These are phyloP conservation scores for Philotrypesis tridentata DNA, from an alignment of 1,140 invertebrate genomes.

Conservation along the genomic window DNA sequence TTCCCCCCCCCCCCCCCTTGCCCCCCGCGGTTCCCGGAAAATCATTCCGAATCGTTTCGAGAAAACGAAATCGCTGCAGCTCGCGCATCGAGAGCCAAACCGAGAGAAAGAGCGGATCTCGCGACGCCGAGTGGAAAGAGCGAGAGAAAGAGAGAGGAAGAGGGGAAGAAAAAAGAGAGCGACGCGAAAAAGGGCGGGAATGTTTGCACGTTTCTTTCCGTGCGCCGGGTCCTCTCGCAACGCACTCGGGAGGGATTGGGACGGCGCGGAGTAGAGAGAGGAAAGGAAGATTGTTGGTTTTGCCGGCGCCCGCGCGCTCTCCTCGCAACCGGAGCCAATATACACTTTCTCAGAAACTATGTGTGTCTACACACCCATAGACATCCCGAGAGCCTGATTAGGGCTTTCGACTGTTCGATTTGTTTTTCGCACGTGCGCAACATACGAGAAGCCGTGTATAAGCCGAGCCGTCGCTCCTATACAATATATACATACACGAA, in stretches of 20 bases:
- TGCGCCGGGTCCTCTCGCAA: too few species aligned
- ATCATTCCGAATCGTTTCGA: slow-evolving; percentile 11
- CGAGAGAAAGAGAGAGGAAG: background rate
- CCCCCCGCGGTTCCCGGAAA: slow-evolving; percentile 17
- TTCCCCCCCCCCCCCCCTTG: too few species aligned
- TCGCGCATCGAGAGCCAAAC: background rate
- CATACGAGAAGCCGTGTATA: too few species aligned
- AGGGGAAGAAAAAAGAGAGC: background rate
- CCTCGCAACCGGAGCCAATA: slow-evolving; percentile 48
- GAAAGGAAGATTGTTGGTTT: slow-evolving; percentile 71
- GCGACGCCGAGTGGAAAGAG: background rate
- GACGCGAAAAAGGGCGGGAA: background rate
- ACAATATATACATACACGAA: too few species aligned
- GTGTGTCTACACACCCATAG: background rate
- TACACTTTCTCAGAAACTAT: slow-evolving; percentile 54
- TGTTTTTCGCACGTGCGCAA: too few species aligned
- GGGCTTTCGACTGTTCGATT: slow-evolving; percentile 66
- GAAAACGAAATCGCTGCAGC: background rate
- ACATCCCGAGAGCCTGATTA: slow-evolving; percentile 59
- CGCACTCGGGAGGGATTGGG: too few species aligned
- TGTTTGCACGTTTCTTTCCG: slow-evolving; percentile 17
- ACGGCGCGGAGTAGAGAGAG: background rate
- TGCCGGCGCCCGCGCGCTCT: slow-evolving; percentile 65
- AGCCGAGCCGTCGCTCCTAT: too few species aligned
- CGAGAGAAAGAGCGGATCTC: background rate